Evolutionary conservation across 2,113 vertebrate genomes (phyloP), one percentile per base, ranked within the genome.

Genomic region (Pterocles burchelli): DNA sequence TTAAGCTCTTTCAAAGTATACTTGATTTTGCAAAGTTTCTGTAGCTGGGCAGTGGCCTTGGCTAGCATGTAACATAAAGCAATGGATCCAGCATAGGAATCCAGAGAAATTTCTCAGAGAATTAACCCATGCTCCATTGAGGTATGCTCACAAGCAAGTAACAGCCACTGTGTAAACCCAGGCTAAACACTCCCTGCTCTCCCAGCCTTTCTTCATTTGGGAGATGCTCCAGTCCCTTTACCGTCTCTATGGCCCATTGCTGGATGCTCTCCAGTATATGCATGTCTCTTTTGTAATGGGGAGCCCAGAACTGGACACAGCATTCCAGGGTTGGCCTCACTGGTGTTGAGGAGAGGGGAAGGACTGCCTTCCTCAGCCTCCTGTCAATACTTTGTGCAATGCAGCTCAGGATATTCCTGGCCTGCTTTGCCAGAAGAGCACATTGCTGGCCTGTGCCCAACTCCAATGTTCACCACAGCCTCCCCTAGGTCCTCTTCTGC

Each of bases 391-490:
- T 68, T 36, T 12, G 3, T 29, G 20, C 72, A 55, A 55, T 11
- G 17, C 1, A 73, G 34, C 36, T 41, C 20, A 51, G 67, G 15
- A 19, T 43, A 43, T 33, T 2, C 1, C 59, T 80, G 54, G 13
- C 34, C 45, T 21, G 22, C 41, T 21, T 51, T 77, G 41, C 34
- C 24, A 57, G 51, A 48, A 66, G 4, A 72, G 8, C 45, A 52
- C 51, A 21, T 6, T 46, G 36, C 48, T 75, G 31, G 19, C 9
- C 11, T 24, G 18, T 21, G 41, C 45, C 54, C 36, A 43, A 0
- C 41, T 49, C 54, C 36, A 43, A 0, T 46, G 70, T 73, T 46
- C 26, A 45, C 19, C 13, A 29, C 0, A 0, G 20, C 7, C 8
- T 41, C 3, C 20, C 6, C 24, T 43, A 16, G 9, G 18, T 17